phyloP scores from a whole-genome alignment of 2,797 vertebrate species.

The Enteromius argenteus region DNA sequence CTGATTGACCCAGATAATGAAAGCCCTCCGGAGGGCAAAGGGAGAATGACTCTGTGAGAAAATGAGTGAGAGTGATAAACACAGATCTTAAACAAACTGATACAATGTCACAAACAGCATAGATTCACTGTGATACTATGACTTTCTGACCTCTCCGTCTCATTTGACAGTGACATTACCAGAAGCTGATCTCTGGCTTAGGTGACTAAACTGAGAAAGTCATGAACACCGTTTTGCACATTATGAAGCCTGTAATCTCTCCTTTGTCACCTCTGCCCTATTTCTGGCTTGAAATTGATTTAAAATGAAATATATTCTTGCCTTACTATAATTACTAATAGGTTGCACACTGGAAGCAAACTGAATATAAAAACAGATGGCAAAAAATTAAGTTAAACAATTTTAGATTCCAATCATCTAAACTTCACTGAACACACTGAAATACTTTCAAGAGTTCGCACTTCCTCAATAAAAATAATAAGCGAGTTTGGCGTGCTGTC shows the following conservation, averaged over 20 bases:
- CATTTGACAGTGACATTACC: neutral
- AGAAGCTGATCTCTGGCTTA: neutral
- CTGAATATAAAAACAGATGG: neutral
- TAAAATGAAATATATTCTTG: neutral
- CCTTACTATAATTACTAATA: neutral
- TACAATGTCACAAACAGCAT: conserved; percentile 7
- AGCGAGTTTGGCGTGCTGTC: no score
- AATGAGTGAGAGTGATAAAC: conserved; percentile 36
- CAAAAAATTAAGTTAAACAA: neutral
- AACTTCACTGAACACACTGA: neutral
- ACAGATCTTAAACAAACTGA: conserved; percentile 20
- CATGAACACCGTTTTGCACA: neutral
- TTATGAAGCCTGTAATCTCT: neutral
- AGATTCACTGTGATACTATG: neutral
- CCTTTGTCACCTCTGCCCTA: neutral
- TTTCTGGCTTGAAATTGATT: neutral
- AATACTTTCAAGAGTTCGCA: no score
- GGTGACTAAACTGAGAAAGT: neutral
- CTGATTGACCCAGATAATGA: conserved; percentile 93
- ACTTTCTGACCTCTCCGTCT: conserved; percentile 1
- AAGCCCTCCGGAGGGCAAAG: conserved; percentile 86
- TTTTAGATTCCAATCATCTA: neutral
- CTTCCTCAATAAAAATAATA: no score
- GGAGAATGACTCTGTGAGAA: conserved; percentile 86
- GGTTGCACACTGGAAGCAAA: neutral